A percentile compares a stretch with the other conserved stretches of the same genome.
Evolutionary conservation across 2,888 invertebrate species (phyloP).

Genomic region (Torymus aiolomorphi): DNA sequence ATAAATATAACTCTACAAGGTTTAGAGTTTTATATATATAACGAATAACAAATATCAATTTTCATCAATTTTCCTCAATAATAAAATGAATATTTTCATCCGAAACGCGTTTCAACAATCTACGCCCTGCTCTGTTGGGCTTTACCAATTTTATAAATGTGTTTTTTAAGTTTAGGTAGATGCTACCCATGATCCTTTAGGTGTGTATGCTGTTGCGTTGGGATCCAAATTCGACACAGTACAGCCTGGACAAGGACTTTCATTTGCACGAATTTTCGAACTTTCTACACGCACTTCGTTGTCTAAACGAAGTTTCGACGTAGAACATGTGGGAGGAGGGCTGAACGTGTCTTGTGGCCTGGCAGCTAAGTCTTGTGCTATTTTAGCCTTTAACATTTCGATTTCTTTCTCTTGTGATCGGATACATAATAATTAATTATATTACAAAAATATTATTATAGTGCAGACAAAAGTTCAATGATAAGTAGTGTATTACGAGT

Average conservation of each 20-base stretch:
- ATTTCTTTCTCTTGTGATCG: slow-evolving; percentile 93
- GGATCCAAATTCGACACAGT: slow-evolving; percentile 85
- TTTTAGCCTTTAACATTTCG: slow-evolving; percentile 91
- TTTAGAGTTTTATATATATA: slow-evolving; percentile 12
- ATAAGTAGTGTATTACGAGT: too few species aligned
- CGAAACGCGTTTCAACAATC: slow-evolving; percentile 65
- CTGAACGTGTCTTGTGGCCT: slow-evolving; percentile 87
- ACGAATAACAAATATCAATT: slow-evolving; percentile 23
- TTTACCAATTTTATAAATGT: slow-evolving; percentile 53
- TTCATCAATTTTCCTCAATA: slow-evolving; percentile 11
- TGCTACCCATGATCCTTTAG: slow-evolving; percentile 82
- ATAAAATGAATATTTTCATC: slow-evolving; percentile 11
- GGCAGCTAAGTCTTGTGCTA: slow-evolving; percentile 95
- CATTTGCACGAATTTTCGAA: slow-evolving; percentile 71
- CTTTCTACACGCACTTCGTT: slow-evolving; percentile 71
- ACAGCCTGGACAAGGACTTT: slow-evolving; percentile 74
- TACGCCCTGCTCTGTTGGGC: slow-evolving; percentile 62
- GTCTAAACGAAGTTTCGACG: slow-evolving; percentile 80
- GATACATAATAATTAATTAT: slow-evolving; percentile 74
- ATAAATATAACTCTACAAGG: slow-evolving; percentile 16
- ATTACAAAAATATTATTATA: too few species aligned
- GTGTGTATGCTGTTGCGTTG: slow-evolving; percentile 93
- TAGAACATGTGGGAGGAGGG: slow-evolving; percentile 78
- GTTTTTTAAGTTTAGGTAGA: slow-evolving; percentile 79
- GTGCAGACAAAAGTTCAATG: too few species aligned